Evolutionary conservation across 2,888 invertebrate genomes (phyloP).

Genomic region (Meteorus colon): DNA sequence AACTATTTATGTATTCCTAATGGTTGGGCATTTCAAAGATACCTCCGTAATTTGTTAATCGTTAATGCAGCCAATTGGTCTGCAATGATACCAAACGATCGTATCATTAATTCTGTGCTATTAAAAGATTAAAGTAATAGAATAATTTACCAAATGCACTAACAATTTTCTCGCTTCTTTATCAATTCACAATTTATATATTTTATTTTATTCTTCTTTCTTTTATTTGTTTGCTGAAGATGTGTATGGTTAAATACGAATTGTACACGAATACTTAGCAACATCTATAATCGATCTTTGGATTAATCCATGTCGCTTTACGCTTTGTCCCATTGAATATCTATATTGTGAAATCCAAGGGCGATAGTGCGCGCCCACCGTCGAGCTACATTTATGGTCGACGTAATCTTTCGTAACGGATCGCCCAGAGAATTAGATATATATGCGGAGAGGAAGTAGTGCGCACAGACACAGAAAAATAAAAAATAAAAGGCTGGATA

Average conservation of each 20-base stretch:
- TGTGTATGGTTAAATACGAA: not conserved
- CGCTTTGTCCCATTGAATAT: conserved; percentile 10
- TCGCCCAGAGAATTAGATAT: conserved; percentile 31
- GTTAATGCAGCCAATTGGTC: conserved; percentile 1
- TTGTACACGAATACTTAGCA: not conserved
- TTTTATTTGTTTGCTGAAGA: not conserved
- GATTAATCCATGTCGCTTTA: conserved; percentile 6
- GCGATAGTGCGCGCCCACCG: conserved; percentile 37
- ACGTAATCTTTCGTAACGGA: conserved; percentile 46
- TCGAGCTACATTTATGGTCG: conserved; percentile 44
- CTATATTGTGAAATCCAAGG: conserved; percentile 3
- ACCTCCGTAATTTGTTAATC: not conserved
- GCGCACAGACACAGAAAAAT: not conserved
- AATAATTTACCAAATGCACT: not conserved
- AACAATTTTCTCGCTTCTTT: not conserved
- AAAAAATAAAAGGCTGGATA: not conserved
- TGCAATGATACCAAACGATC: not conserved
- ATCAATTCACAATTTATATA: not conserved
- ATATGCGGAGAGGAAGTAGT: not conserved
- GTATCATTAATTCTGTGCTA: not conserved
- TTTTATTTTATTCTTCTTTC: not conserved
- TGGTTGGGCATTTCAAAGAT: no score
- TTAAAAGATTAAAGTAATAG: conserved; percentile 7
- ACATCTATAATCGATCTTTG: conserved; percentile 32
- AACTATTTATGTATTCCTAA: no score